Base-by-base conservation (phyloP, 1,140 invertebrate genomes). In the Venturia canescens region DNA sequence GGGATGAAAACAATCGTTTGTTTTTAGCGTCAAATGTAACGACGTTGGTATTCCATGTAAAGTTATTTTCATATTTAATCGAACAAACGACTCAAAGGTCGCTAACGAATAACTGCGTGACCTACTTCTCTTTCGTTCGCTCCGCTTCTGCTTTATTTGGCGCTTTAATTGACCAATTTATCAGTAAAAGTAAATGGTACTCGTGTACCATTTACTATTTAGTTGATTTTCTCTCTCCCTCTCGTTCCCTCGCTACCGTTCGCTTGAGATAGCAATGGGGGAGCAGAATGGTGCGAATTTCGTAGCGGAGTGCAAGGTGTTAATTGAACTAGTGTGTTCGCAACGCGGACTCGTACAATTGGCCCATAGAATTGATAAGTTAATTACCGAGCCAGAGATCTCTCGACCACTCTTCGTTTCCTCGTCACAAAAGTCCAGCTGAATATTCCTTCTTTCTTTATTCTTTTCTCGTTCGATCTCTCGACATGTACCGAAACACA, bases 281-380 rank as follows among this genome's bases (percentile, higher is more conserved):
- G 53, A 57, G 53, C 53, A 57, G 53, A 57, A 23, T n/a, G 21
- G 53, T 57, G 53, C 53, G 9, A 57, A 57, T 57, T 57, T 23
- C 18, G 53, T 57, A 57, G 15, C 21, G 38, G 7, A 44, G 38
- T 44, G 38, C 53, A 23, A 57, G 53, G 53, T 57, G 53, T 57
- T 57, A 9, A 57, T 57, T 57, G 53, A 23, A 57, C 53, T n/a
- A 57, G 53, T n/a, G 53, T 3, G 53, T 18, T 9, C 2, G 5
- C 38, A 44, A 57, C 4, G 21, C 4, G 53, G n/a, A 57, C 53
- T n/a, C 38, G n/a, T 21, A n/a, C 53, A 57, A n/a, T 57, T 44
- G 38, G 38, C 53, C 4, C 21, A 57, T 57, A 57, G 3, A 57
- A 57, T 57, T 57, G 53, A 57, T 57, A 57, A 57, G 53, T 57